Conservation (phyloP, 2,113 vertebrate species). For the Paratilapia polleni region DNA sequence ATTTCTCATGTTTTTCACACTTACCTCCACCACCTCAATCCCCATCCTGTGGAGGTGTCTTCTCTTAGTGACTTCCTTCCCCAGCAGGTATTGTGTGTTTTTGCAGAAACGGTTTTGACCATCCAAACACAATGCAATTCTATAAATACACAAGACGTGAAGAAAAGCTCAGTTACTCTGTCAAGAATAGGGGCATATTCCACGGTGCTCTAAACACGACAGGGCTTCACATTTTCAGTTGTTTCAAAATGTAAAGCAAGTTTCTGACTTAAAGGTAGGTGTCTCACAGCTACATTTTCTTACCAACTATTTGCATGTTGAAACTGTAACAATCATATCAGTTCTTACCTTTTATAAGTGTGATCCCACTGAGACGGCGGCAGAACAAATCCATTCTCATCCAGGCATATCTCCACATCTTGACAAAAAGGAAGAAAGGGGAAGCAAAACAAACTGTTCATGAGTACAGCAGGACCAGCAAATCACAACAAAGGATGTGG, state of each 20-base stretch:
- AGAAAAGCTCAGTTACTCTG: background rate
- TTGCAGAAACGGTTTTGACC: constrained; percentile 49
- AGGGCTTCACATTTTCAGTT: background rate
- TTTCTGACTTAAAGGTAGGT: background rate
- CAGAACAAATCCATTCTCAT: constrained; percentile 42
- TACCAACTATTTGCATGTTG: background rate
- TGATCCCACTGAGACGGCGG: constrained; percentile 44
- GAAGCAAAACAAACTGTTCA: background rate
- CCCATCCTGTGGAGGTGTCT: constrained; percentile 55
- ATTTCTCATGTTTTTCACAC: background rate
- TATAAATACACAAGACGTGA: background rate
- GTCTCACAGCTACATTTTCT: background rate
- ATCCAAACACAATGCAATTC: constrained; percentile 50
- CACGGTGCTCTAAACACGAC: background rate
- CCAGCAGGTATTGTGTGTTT: constrained; percentile 55
- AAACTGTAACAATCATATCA: background rate
- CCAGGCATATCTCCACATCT: constrained; percentile 52
- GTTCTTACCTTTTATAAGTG: constrained; percentile 33
- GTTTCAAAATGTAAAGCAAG: background rate
- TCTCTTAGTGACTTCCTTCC: constrained; percentile 63
- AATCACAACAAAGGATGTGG: too few relatives aligned
- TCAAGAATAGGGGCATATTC: background rate
- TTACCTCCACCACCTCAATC: constrained; percentile 54
- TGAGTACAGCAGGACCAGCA: background rate
- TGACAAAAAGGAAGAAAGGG: background rate